Base-by-base conservation (phyloP, 2,888 invertebrate genomes). In the Trilocha varians region DNA sequence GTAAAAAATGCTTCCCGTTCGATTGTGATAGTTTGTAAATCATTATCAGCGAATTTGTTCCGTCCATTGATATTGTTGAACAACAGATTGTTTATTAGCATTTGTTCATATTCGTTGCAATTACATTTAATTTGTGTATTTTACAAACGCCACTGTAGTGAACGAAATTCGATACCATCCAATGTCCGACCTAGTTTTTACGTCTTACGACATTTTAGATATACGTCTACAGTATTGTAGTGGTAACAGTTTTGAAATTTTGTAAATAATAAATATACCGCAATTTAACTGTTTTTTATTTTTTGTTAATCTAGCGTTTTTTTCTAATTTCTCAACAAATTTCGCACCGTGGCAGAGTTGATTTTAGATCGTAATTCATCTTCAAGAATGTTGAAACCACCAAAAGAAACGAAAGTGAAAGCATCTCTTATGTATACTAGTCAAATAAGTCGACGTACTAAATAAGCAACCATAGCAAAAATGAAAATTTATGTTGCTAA, bases 11-110 rank as follows among this genome's bases (percentile, higher is more conserved):
- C 59, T 62, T 62, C 57, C 57, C 53, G 48, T 49, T 46, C 51
- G 62, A 62, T 67, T 59, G 62, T 65, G 55, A 53, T 55, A 58
- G 52, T 52, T n/a, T 51, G 50, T 55, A 44, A 55, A 53, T 46
- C 47, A 53, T 57, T 55, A 62, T 62, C 75, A 75, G 64, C 76
- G 73, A 80, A 74, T 66, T 46, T 56, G 66, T 71, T 83, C 83
- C 83, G 83, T 83, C 83, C 83, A 80, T 49, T 64, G 34, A 43
- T 39, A 53, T 51, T 52, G 49, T 55, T 47, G 42, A 45, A 38
- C 51, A 50, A 43, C 42, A 36, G 44, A 50, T 54, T 56, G 43
- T 56, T 49, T 53, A 38, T 44, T 44, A 45, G 49, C 39, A 38
- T 44, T 49, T 37, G 39, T 48, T 45, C 49, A 40, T 16, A 35